phyloP scores from a whole-genome alignment of 2,797 vertebrate genomes.

The Triplophysa yarkandensis region DNA sequence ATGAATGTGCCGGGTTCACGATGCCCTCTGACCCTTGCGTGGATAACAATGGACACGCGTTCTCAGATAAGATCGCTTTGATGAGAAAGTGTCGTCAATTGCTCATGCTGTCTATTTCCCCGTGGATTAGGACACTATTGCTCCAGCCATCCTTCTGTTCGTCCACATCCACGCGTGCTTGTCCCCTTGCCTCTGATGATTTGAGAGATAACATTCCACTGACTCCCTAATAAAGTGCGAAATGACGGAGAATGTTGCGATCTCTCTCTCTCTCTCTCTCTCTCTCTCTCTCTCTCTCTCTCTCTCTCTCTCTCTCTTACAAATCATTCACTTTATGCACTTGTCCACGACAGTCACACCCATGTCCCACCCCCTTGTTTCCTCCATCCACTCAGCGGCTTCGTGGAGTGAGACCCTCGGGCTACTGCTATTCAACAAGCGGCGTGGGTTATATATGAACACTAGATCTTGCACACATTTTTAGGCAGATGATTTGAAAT shows the following conservation, averaged over 20 bases:
- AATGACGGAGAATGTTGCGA: slow-evolving; percentile 59
- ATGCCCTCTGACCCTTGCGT: slow-evolving; percentile 51
- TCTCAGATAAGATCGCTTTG: slow-evolving; percentile 45
- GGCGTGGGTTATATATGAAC: slow-evolving; percentile 9
- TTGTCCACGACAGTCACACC: slow-evolving; percentile 43
- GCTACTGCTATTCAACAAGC: slow-evolving; percentile 9
- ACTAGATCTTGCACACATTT: not conserved
- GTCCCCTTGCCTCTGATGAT: slow-evolving; percentile 48
- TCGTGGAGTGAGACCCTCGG: slow-evolving; percentile 39
- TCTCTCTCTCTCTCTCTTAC: slow-evolving; percentile 55
- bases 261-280: slow-evolving; percentile 65
- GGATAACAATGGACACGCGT: slow-evolving; percentile 59
- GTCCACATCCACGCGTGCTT: slow-evolving; percentile 29
- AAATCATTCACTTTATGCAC: slow-evolving; percentile 47
- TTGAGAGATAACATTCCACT: slow-evolving; percentile 51
- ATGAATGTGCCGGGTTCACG: slow-evolving; percentile 13
- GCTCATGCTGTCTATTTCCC: slow-evolving; percentile 16
- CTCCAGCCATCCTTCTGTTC: slow-evolving; percentile 24
- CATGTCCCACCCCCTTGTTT: slow-evolving; percentile 29
- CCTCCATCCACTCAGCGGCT: slow-evolving; percentile 32
- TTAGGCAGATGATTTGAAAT: not conserved
- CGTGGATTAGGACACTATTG: slow-evolving; percentile 33
- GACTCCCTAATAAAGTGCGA: slow-evolving; percentile 56
- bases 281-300: slow-evolving; percentile 66
- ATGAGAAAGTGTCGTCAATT: slow-evolving; percentile 40